These are phyloP conservation scores for Argyresthia goedartella DNA, from an alignment of 2,888 invertebrate species.

Conservation along the genomic window DNA sequence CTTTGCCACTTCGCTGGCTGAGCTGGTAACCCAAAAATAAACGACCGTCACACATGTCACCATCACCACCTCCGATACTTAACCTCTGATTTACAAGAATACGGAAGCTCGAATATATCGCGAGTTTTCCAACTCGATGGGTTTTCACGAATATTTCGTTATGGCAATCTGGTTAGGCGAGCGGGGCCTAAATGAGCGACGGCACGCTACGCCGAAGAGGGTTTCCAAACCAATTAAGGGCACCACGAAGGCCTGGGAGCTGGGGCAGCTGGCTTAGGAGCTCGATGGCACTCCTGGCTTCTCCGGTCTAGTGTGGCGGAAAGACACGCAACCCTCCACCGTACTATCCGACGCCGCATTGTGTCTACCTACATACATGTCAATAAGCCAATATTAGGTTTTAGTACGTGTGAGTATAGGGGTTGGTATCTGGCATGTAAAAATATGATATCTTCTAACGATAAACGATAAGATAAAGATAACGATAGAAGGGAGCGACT, in stretches of 20 bases:
- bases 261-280: slow-evolving; percentile 53
- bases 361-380: neutral
- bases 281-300: slow-evolving; percentile 61
- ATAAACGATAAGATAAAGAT: too few species aligned
- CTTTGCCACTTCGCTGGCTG: slow-evolving; percentile 22
- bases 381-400: too few species aligned
- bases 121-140: slow-evolving; percentile 38
- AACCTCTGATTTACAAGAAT: slow-evolving; percentile 35
- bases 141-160: slow-evolving; percentile 58
- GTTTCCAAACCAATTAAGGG: slow-evolving; percentile 68
- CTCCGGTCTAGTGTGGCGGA: slow-evolving; percentile 16
- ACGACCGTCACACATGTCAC: slow-evolving; percentile 25
- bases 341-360: neutral
- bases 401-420: too few species aligned
- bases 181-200: slow-evolving; percentile 50
- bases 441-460: too few species aligned
- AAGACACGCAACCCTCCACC: slow-evolving; percentile 3
- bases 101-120: slow-evolving; percentile 20
- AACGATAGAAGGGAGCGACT: too few species aligned
- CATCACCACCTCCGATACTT: slow-evolving; percentile 44
- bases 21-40: slow-evolving; percentile 28
- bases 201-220: slow-evolving; percentile 64
- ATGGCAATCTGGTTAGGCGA: slow-evolving; percentile 65
- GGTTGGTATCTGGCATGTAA: too few species aligned
- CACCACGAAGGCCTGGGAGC: slow-evolving; percentile 65